Evolutionary conservation across 1,140 invertebrate species (phyloP), one percentile per base, ranked within the genome.

Genomic region (Ooceraea biroi): DNA sequence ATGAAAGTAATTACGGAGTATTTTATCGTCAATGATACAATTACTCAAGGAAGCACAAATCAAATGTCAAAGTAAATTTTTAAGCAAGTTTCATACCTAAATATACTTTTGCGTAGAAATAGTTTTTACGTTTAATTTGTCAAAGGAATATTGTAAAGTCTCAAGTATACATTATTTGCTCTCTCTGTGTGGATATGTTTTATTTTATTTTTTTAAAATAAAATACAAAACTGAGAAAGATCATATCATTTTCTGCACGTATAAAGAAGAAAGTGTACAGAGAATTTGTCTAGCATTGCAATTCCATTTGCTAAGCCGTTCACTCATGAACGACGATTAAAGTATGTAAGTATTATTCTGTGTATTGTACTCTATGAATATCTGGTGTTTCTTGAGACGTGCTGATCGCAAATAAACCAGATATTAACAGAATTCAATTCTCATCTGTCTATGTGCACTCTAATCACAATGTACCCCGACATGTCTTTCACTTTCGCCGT

Each of bases 321-420:
- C 25, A 36, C 44, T 78, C 52, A 78, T 17, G 11, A 69, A 69
- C 76, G 30, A 78, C 30, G 50, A 69, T 68, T 78, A 66, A 77
- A 14, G 66, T 36, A 57, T 71, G 76, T 80, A 80, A 80, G 76
- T 80, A 80, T 69, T 80, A 80, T 36, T 50, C 50, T 71, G 68
- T 80, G 10, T 69, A 69, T 80, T 80, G 71, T 80, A 69, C 19
- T 69, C 69, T 69, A 30, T 57, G 8, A 71, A 80, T 80, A 80
- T 80, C 76, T 80, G 76, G 65, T 71, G 30, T 44, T 80, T 41
- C 12, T 46, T 80, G 76, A n/a, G 52, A 80, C 25, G 57, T 57
- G 7, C 48, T 68, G 25, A 78, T 78, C 46, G 22, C 48, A 80
- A 71, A 80, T 80, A 80, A 80, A 71, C 76, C 76, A 80, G 76